phyloP scores from a whole-genome alignment of 2,888 invertebrate genomes.

The Troides oblongomaculatus region DNA sequence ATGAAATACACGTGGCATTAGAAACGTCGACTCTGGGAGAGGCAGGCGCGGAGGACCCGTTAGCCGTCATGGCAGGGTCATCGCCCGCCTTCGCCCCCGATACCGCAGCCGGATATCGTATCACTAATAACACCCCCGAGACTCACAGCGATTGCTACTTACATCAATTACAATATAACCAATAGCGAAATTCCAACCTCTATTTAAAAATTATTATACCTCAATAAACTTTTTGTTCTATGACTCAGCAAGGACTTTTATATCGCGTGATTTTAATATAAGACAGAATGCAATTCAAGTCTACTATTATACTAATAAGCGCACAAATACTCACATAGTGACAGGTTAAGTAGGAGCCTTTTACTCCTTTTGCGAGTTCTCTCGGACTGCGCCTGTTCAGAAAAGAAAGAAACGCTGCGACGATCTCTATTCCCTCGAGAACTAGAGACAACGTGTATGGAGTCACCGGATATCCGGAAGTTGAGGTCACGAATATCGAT shows the following conservation, averaged over 20 bases:
- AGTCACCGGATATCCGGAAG: conserved; percentile 75
- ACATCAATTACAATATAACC: conserved; percentile 33
- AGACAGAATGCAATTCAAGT: conserved; percentile 37
- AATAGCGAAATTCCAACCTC: conserved; percentile 30
- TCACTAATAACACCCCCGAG: conserved; percentile 46
- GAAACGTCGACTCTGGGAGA: conserved; percentile 30
- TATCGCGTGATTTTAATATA: conserved; percentile 41
- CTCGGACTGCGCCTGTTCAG: conserved; percentile 79
- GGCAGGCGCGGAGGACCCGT: conserved; percentile 43
- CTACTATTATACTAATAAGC: conserved; percentile 45
- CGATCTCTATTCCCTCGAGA: conserved; percentile 72
- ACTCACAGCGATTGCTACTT: conserved; percentile 35
- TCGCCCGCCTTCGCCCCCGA: conserved; percentile 59
- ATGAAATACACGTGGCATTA: conserved; percentile 79
- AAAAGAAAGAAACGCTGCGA: conserved; percentile 77
- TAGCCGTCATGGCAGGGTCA: conserved; percentile 58
- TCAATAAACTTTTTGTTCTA: conserved; percentile 38
- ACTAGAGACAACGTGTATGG: conserved; percentile 76
- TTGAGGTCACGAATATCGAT: conserved; percentile 43
- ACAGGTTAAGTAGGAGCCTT: conserved; percentile 81
- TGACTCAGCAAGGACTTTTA: conserved; percentile 48
- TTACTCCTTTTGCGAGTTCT: conserved; percentile 79
- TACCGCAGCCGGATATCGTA: conserved; percentile 45
- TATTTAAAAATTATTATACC: conserved; percentile 28
- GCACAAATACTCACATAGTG: conserved; percentile 75